phyloP scores from a whole-genome alignment of 2,797 vertebrate genomes.

The Numenius phaeopus region DNA sequence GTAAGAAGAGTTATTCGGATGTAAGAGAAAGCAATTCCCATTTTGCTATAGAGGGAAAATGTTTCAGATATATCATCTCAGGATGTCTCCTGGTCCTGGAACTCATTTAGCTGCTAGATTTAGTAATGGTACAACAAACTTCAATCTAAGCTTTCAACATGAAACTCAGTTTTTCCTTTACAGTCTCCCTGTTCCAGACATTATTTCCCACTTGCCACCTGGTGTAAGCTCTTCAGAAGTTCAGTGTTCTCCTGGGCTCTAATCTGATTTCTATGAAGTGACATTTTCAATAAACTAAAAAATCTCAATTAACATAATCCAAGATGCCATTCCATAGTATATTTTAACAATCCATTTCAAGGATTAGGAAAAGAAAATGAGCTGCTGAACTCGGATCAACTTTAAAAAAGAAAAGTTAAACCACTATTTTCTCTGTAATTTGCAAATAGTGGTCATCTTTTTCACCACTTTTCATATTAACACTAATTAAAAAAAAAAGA shows the following conservation, averaged over 20 bases:
- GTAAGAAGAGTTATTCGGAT: not conserved
- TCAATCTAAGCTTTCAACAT: not conserved
- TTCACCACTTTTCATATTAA: not conserved
- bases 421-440: not conserved
- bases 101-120: not conserved
- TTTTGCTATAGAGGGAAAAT: not conserved
- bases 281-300: slow-evolving; percentile 49
- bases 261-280: slow-evolving; percentile 25
- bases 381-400: not conserved
- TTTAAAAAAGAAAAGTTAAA: not conserved
- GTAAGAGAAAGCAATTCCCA: rapidly evolving
- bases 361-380: not conserved
- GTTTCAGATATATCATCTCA: rapidly evolving
- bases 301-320: slow-evolving; percentile 53
- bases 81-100: not conserved
- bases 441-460: not conserved
- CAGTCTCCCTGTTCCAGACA: not conserved
- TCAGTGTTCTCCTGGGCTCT: not conserved
- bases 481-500: not conserved
- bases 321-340: slow-evolving; percentile 10
- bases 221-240: slow-evolving; percentile 8
- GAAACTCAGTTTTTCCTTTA: not conserved
- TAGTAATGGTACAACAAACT: not conserved
- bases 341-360: not conserved
- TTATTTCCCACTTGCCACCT: not conserved